Percentiles rank a stretch among this genome's conserved stretches.
These are phyloP conservation scores for Drosophila erecta DNA, from an alignment of 1,140 invertebrate species.

Conservation along the genomic window DNA sequence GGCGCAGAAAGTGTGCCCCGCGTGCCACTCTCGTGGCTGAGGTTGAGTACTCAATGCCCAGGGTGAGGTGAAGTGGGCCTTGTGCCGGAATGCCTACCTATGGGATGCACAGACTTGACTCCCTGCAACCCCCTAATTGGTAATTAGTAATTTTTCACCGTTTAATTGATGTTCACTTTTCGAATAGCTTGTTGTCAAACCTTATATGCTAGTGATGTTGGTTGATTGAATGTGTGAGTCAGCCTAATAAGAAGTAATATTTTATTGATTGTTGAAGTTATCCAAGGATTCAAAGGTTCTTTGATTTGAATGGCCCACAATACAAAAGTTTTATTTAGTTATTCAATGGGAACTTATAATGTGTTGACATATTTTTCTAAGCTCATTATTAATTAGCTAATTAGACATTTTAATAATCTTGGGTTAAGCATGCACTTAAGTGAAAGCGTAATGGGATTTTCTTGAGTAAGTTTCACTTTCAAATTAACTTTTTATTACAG, in stretches of 20 bases:
- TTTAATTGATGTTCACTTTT: neutral
- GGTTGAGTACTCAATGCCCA: conserved; percentile 34
- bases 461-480: too few species aligned
- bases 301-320: too few species aligned
- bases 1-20: conserved; percentile 59
- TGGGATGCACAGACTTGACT: conserved; percentile 1
- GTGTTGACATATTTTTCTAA: too few species aligned
- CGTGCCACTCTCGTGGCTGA: conserved; percentile 44
- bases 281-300: too few species aligned
- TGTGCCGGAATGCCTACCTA: conserved; percentile 24
- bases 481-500: too few species aligned
- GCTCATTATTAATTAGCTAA: neutral
- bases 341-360: too few species aligned
- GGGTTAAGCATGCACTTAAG: too few species aligned
- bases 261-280: neutral
- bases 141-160: conserved; percentile 21
- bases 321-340: too few species aligned
- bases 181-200: too few species aligned
- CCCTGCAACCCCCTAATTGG: conserved; percentile 32
- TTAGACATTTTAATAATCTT: too few species aligned
- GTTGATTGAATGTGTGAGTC: neutral
- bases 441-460: too few species aligned
- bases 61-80: conserved; percentile 18
- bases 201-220: too few species aligned
- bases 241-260: neutral